Conservation (phyloP, 2,113 vertebrate genomes). For the Oryzias curvinotus region DNA sequence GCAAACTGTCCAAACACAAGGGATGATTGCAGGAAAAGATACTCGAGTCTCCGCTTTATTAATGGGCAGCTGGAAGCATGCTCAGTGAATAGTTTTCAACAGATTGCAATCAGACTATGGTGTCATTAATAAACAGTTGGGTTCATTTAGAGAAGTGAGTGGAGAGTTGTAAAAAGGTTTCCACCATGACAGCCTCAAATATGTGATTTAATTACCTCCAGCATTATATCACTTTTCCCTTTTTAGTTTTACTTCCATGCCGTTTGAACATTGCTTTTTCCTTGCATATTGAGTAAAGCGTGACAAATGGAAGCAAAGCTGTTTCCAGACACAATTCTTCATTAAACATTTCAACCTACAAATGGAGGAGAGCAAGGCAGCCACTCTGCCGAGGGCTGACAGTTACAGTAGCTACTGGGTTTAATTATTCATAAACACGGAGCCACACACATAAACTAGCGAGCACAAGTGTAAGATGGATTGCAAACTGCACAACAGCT, state of each 20-base stretch:
- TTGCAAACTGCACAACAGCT: slow-evolving; percentile 33
- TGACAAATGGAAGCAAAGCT: slow-evolving; percentile 28
- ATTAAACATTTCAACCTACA: slow-evolving; percentile 33
- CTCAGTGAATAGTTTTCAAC: slow-evolving; percentile 27
- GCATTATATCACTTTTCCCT: background rate
- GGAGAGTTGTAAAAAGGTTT: background rate
- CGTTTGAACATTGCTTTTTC: slow-evolving; percentile 2
- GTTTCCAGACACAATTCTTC: slow-evolving; percentile 21
- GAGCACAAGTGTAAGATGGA: slow-evolving; percentile 38
- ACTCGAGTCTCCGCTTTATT: background rate
- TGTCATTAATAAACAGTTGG: slow-evolving; percentile 34
- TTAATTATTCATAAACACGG: slow-evolving; percentile 66
- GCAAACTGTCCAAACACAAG: too few species aligned
- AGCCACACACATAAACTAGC: slow-evolving; percentile 49
- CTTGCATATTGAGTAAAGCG: slow-evolving; percentile 17
- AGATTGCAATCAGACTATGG: slow-evolving; percentile 65
- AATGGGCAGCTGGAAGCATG: slow-evolving; percentile 17
- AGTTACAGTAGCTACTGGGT: slow-evolving; percentile 50
- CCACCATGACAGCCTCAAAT: slow-evolving; percentile 2
- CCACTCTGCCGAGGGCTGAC: slow-evolving; percentile 54
- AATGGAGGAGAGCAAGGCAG: slow-evolving; percentile 36
- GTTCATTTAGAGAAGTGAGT: slow-evolving; percentile 42
- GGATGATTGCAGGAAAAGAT: too few species aligned
- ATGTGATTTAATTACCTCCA: background rate
- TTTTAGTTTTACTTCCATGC: slow-evolving; percentile 18